Percentiles rank a stretch among this genome's conserved stretches.
Evolutionary conservation across 2,113 vertebrate genomes (phyloP).

Genomic region (Tretioscincus oriximinensis): DNA sequence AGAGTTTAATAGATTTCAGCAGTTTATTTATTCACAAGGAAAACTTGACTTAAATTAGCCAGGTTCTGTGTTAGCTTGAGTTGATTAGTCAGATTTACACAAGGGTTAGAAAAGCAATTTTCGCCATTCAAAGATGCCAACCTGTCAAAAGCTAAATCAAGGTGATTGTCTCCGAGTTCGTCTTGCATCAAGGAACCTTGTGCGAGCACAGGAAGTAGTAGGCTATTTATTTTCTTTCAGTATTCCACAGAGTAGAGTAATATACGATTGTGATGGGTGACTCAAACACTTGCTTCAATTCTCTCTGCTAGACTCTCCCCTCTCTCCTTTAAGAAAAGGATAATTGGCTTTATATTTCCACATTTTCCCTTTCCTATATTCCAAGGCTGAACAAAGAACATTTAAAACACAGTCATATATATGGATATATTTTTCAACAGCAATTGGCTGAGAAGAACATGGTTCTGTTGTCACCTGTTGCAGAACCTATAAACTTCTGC

Average conservation of each 20-base stretch:
- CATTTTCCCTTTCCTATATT: not conserved
- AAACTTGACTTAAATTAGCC: conserved; percentile 58
- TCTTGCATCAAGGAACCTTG: conserved; percentile 42
- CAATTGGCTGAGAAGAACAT: not conserved
- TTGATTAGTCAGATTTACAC: conserved; percentile 65
- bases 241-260: conserved; percentile 32
- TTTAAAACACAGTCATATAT: conserved; percentile 20
- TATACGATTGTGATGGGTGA: conserved; percentile 23
- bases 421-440: not conserved
- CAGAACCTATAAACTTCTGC: not conserved
- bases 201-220: conserved; percentile 29
- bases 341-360: not conserved
- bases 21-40: conserved; percentile 63
- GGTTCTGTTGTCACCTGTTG: not conserved
- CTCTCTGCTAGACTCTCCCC: not conserved
- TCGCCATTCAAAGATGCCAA: conserved; percentile 55
- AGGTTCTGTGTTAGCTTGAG: conserved; percentile 52
- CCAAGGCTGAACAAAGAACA: not conserved
- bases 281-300: conserved; percentile 4
- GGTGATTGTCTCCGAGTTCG: conserved; percentile 58
- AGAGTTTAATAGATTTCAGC: conserved; percentile 42
- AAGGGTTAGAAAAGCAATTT: conserved; percentile 58
- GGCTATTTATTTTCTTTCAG: conserved; percentile 46
- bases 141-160: conserved; percentile 63
- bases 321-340: not conserved